A percentile compares a stretch with the other conserved stretches of the same genome.
Evolutionary conservation across 2,797 vertebrate genomes (phyloP).

Genomic region (Australoheros facetus): DNA sequence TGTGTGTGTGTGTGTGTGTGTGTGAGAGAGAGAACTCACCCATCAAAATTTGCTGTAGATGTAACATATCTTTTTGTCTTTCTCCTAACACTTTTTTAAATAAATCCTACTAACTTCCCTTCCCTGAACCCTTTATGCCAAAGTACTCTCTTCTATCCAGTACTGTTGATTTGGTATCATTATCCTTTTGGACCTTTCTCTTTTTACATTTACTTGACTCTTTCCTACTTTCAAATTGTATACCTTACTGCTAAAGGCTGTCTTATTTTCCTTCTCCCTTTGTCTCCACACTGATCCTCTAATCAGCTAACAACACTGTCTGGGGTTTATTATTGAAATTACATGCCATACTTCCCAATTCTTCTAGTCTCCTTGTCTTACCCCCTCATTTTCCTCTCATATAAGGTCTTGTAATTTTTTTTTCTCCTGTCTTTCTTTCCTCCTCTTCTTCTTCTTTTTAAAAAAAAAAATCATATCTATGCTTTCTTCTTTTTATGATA

Average conservation of each 20-base stretch:
- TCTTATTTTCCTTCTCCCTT: constrained; percentile 24
- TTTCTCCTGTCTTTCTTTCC: background rate
- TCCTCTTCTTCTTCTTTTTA: background rate
- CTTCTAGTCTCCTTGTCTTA: constrained; percentile 16
- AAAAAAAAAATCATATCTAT: background rate
- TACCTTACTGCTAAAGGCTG: constrained; percentile 8
- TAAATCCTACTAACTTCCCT: background rate
- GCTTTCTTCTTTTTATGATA: constrained; percentile 20
- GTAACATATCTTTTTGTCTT: background rate
- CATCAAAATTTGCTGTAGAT: background rate
- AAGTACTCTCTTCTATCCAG: background rate
- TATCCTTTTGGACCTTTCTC: background rate
- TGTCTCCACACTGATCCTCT: constrained; percentile 46
- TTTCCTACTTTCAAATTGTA: constrained; percentile 16
- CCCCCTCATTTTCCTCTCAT: constrained; percentile 22
- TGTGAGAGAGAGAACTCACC: background rate
- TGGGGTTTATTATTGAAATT: constrained; percentile 60
- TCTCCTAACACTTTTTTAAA: background rate
- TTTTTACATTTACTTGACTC: background rate
- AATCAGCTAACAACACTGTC: constrained; percentile 51
- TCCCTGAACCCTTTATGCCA: background rate
- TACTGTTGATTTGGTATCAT: background rate
- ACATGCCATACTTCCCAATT: constrained; percentile 19
- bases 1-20: background rate
- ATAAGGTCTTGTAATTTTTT: constrained; percentile 10